phyloP scores from a whole-genome alignment of 2,888 invertebrate species.

The Lottia gigantea region DNA sequence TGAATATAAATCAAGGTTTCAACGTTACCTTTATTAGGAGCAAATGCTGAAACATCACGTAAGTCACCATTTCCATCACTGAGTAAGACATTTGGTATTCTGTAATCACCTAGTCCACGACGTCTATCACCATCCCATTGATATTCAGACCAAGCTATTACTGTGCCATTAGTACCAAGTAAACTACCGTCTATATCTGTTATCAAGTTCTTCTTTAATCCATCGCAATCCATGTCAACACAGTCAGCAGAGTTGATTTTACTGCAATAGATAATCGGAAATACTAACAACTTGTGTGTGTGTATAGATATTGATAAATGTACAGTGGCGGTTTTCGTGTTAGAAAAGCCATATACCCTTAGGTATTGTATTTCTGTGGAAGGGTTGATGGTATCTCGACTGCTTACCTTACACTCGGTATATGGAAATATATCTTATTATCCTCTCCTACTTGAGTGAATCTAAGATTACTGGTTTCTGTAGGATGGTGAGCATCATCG shows the following conservation, averaged over 20 bases:
- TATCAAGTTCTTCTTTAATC: conserved; percentile 57
- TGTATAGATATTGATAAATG: too few relatives aligned
- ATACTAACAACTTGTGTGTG: too few relatives aligned
- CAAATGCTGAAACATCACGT: conserved; percentile 35
- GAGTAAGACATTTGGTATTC: conserved; percentile 60
- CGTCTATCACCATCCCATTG: conserved; percentile 56
- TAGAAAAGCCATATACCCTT: too few relatives aligned
- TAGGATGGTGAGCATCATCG: conserved; percentile 47
- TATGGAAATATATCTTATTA: conserved; percentile 47
- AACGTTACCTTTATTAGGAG: conserved; percentile 56
- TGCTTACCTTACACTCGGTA: conserved; percentile 56
- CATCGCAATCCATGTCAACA: conserved; percentile 68
- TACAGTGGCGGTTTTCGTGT: too few relatives aligned
- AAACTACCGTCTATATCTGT: conserved; percentile 59
- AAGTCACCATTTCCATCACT: conserved; percentile 43
- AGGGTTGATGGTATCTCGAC: too few relatives aligned
- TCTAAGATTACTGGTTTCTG: conserved; percentile 18
- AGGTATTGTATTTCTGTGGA: too few relatives aligned
- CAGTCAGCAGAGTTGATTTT: conserved; percentile 63
- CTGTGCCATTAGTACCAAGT: conserved; percentile 41
- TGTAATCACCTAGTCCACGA: conserved; percentile 62
- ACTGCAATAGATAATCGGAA: conserved; percentile 26
- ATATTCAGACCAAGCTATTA: conserved; percentile 60
- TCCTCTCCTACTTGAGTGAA: conserved; percentile 34
- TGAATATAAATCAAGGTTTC: too few relatives aligned